Evolutionary conservation across 1,140 invertebrate genomes (phyloP).

Genomic region (Lerema accius): DNA sequence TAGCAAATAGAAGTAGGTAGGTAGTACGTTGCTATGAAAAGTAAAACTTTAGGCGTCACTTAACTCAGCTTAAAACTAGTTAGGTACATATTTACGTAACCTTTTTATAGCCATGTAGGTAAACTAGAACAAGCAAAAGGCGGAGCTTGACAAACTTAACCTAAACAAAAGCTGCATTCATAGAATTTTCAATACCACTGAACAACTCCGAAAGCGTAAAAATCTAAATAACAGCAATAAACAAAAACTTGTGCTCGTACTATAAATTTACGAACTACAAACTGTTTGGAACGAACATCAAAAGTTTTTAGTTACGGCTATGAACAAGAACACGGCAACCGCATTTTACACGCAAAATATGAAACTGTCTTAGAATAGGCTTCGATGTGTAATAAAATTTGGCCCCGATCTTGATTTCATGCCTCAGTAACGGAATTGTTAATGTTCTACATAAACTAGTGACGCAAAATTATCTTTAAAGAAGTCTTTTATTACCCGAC

Average conservation of each 20-base stretch:
- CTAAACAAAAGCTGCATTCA: conserved; percentile 4
- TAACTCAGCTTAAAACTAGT: too few species aligned
- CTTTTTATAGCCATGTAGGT: too few species aligned
- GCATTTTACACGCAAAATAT: conserved; percentile 12
- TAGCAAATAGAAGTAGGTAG: too few species aligned
- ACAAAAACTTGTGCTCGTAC: conserved; percentile 21
- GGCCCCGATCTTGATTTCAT: too few species aligned
- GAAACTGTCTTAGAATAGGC: neutral
- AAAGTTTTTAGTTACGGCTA: conserved; percentile 14
- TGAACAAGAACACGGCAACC: conserved; percentile 14
- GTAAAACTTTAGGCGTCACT: too few species aligned
- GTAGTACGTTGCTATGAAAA: too few species aligned
- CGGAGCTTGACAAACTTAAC: conserved; percentile 10
- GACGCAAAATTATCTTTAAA: too few species aligned
- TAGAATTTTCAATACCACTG: conserved; percentile 10
- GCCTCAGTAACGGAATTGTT: too few species aligned
- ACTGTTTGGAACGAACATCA: conserved; percentile 20
- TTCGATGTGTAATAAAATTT: neutral
- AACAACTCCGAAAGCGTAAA: conserved; percentile 7
- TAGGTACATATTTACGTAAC: too few species aligned
- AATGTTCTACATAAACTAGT: too few species aligned
- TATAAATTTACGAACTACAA: conserved; percentile 22
- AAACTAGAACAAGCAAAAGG: conserved; percentile 7
- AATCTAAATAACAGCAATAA: conserved; percentile 13
- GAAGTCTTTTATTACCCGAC: too few species aligned